Base-by-base conservation (phyloP, 2,797 vertebrate genomes). In the Acanthurus leucopareius region DNA sequence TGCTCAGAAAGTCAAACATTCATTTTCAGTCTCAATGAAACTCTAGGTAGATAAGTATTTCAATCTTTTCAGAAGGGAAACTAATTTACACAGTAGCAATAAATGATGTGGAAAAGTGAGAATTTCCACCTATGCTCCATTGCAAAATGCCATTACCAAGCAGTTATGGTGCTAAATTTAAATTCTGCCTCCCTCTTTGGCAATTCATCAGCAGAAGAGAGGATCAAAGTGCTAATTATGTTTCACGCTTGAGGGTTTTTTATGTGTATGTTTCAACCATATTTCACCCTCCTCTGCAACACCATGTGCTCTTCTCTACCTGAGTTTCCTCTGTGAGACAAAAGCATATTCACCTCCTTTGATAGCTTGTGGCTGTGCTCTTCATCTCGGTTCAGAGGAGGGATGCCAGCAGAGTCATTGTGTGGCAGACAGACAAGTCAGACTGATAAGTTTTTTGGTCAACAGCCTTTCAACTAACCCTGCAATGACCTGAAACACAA, bases 151-250 rank as follows among this genome's bases (percentile, higher is more conserved):
- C 44, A 74, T 88, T 84, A 81, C 79, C 14, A 54, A 75, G 77
- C 73, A 86, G 52, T 79, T 78, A 69, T 52, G 62, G 56, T 63
- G 51, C 64, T 82, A 65, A 70, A 86, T 83, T 82, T 66, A 73
- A 80, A 72, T 77, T 59, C 58, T 32, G 51, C 65, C 79, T 61
- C 52, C 60, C 16, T 72, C 65, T 83, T 76, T 58, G 71, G 17
- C 77, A 70, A 54, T 49, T 86, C 42, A 77, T 86, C 73, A 83
- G 67, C 65, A 66, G 75, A 66, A 49, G 40, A 81, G 70, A 67
- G 51, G 79, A 82, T 90, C 77, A 85, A 80, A 86, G 72, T 57
- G 42, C 70, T 86, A 66, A 78, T 92, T 81, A 81, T 48, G 53
- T 49, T 81, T 86, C 68, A 53, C 45, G 76, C 80, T 65, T 60